Base-by-base conservation (phyloP, 2,797 vertebrate genomes). In the Cyclopterus lumpus region DNA sequence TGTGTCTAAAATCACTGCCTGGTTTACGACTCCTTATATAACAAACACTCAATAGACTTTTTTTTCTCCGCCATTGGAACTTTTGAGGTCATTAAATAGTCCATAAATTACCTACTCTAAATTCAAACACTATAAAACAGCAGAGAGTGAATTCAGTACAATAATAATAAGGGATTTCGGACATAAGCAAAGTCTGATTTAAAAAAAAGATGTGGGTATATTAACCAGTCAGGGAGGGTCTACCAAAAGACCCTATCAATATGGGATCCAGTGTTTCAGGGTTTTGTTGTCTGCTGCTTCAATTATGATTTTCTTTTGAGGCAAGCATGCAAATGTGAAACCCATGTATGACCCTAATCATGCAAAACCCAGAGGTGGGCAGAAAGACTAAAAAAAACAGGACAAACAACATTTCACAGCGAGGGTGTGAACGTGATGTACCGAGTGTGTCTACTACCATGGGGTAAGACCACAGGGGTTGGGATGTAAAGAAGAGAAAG, bases 291-390 rank as follows among this genome's bases (percentile, higher is more conserved):
- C 8, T n/a, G 63, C 26, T 46, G n/a, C 51, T 75, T 57, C 0
- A 28, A 28, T 28, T 28, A 26, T 28, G 26, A 30, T 61, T 54
- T 71, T 54, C 67, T 42, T 58, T 61, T 73, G 34, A 71, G 71
- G 78, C 11, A 20, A 82, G 66, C 86, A 86, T 87, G 87, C 87
- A 90, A 86, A 91, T 77, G 6, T 57, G 53, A 46, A 24, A 42
- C 44, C 66, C 55, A 75, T 18, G 4, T 67, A 57, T 73, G 73
- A 61, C 73, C 88, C 75, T 72, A n/a, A 67, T 91, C 90, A 87
- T 93, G 91, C 90, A 93, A 90, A 88, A 80, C 80, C 58, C 57
- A 38, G 1, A 71, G 12, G 62, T 48, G 69, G 58, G 87, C 2
- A 63, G 6, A 34, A 48, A 71, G 42, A 71, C 4, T 26, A 20